These are phyloP conservation scores for Planiliza haematocheilus DNA, from an alignment of 2,113 vertebrate species.

Conservation along the genomic window DNA sequence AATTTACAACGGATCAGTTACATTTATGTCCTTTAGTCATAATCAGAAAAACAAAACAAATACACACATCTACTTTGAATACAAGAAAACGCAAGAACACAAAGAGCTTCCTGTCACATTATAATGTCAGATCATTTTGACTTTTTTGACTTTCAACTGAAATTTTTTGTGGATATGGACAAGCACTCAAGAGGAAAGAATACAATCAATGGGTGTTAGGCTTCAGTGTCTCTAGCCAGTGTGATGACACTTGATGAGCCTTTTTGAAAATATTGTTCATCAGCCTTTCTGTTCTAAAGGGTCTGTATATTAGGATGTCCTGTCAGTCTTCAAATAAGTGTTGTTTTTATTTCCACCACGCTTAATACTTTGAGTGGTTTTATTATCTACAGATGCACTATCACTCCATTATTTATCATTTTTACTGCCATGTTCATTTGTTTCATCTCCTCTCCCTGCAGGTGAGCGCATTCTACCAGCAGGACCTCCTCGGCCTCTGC, in stretches of 20 bases:
- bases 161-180: too few relatives aligned
- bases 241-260: neutral
- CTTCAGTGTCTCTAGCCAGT: slow-evolving; percentile 8
- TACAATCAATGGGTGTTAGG: slow-evolving; percentile 31
- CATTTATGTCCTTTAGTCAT: slow-evolving; percentile 20
- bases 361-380: slow-evolving; percentile 51
- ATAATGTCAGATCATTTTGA: slow-evolving; percentile 13
- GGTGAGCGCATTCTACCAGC: slow-evolving; percentile 68
- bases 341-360: slow-evolving; percentile 73
- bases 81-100: slow-evolving; percentile 28
- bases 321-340: slow-evolving; percentile 58
- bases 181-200: slow-evolving; percentile 25
- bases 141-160: too few relatives aligned
- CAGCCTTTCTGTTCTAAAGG: slow-evolving; percentile 58
- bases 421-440: slow-evolving; percentile 36
- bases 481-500: slow-evolving; percentile 47
- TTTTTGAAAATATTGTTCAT: slow-evolving; percentile 27
- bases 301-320: slow-evolving; percentile 70
- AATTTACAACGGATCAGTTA: slow-evolving; percentile 41
- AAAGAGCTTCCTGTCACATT: slow-evolving; percentile 25
- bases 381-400: slow-evolving; percentile 60
- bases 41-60: slow-evolving; percentile 19
- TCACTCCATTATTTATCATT: slow-evolving; percentile 60
- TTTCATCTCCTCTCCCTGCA: slow-evolving; percentile 39
- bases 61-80: slow-evolving; percentile 18